These are phyloP conservation scores for Dipodomys ordii DNA, from an alignment of 2,113 vertebrate genomes.

Conservation along the genomic window DNA sequence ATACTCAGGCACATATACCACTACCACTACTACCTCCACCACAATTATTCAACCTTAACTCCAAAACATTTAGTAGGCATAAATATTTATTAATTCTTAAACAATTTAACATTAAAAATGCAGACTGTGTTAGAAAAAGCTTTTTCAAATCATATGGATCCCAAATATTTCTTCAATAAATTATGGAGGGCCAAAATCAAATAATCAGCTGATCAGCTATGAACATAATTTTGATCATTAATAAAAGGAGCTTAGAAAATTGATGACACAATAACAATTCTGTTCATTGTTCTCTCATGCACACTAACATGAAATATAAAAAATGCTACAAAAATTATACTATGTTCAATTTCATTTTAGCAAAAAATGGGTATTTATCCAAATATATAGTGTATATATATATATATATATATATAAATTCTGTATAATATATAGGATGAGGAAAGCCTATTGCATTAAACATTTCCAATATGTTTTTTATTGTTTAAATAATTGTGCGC, in stretches of 20 bases:
- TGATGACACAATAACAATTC: neutral
- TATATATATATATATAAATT: too few relatives aligned
- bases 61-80: neutral
- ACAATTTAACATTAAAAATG: neutral
- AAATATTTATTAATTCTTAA: neutral
- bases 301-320: too few relatives aligned
- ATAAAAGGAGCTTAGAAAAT: neutral
- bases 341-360: neutral
- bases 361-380: neutral
- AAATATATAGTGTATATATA: neutral
- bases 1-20: neutral
- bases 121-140: neutral
- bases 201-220: neutral
- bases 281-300: neutral
- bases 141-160: neutral
- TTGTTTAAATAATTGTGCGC: neutral
- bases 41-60: neutral
- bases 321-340: neutral
- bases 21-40: neutral
- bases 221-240: too few relatives aligned
- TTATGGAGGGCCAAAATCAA: neutral
- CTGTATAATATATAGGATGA: neutral
- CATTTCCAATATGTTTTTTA: neutral
- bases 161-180: neutral
- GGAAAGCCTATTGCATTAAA: too few relatives aligned